Base-by-base conservation (phyloP, 2,797 vertebrate species). In the Sylvilagus floridanus region DNA sequence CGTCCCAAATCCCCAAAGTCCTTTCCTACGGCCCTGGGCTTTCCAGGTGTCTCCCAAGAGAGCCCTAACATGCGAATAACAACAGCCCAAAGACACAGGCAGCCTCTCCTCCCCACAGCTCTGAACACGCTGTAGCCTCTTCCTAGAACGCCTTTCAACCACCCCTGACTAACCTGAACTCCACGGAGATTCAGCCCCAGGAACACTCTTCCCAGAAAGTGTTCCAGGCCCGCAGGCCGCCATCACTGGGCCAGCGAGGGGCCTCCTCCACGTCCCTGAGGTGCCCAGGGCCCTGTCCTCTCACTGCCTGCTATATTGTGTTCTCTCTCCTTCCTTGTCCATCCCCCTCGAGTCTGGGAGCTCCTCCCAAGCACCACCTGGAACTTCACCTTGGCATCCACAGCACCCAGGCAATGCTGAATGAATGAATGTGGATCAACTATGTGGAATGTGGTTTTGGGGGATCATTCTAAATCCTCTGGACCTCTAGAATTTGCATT, bases 31-130 rank as follows among this genome's bases (percentile, higher is more conserved):
- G 78, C 85, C 84, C 72, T 62, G 69, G 71, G 78, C 32, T 76
- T 78, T 85, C 7, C 0, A 47, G 68, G 68, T 28, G 52, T 87
- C 57, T 42, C 75, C 81, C 57, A 69, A 85, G 72, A 92, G 35
- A 86, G 75, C n/a, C 71, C 37, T 86, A 85, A 84, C 0, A 0
- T 47, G 24, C 57, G 77, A 63, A 72, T 35, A 73, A 81, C 50
- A 85, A 79, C 65, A 84, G 24, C 68, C 86, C 54, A 84, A 91
- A 96, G 52, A 65, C 47, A 76, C 37, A 42, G 4, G 16, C 69
- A 73, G 69, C 65, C 69, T 94, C 60, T 5, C 72, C 42, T 78
- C 54, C 90, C 90, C 92, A 69, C 7, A 32, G 62, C 47, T 91
- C 19, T 78, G 57, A 54, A 63, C 11, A 24, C 0, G 6, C 76